Percentiles rank a stretch among this genome's conserved stretches.
phyloP scores from a whole-genome alignment of 64 coral and sea anemone species.

The Orbicella faveolata region DNA sequence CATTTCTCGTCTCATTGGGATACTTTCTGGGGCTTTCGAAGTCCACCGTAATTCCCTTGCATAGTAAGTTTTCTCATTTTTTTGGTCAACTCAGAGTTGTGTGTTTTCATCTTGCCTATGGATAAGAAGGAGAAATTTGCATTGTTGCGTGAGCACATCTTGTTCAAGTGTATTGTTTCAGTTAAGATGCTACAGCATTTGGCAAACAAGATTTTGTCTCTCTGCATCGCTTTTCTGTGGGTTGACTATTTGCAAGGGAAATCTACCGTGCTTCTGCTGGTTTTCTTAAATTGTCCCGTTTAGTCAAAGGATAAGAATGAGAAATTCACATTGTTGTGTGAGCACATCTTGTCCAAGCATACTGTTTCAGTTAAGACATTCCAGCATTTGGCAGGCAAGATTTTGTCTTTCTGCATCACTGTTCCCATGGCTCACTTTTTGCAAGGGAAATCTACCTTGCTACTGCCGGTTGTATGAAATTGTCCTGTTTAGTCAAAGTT shows the following conservation, averaged over 20 bases:
- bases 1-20: no score
- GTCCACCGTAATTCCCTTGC: no score
- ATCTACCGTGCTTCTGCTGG: slow-evolving; percentile 26
- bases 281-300: background rate
- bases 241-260: slow-evolving; percentile 10
- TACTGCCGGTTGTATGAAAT: slow-evolving; percentile 20
- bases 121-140: slow-evolving; percentile 40
- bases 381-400: slow-evolving; percentile 31
- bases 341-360: slow-evolving; percentile 14
- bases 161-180: background rate
- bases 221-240: slow-evolving; percentile 8
- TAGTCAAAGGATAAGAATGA: slow-evolving; percentile 32
- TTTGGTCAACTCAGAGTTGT: no score
- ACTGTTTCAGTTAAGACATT: background rate
- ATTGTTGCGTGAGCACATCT: slow-evolving; percentile 1
- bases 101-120: no score
- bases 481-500: background rate
- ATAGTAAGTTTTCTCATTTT: no score
- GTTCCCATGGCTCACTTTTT: slow-evolving; percentile 18
- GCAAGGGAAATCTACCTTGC: slow-evolving; percentile 20
- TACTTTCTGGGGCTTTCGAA: no score
- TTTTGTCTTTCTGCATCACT: background rate
- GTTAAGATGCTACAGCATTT: slow-evolving; percentile 12
- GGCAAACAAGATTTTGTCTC: slow-evolving; percentile 6
- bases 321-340: slow-evolving; percentile 10